phyloP scores from a whole-genome alignment of 2,888 invertebrate genomes.

The Hesperia comma region DNA sequence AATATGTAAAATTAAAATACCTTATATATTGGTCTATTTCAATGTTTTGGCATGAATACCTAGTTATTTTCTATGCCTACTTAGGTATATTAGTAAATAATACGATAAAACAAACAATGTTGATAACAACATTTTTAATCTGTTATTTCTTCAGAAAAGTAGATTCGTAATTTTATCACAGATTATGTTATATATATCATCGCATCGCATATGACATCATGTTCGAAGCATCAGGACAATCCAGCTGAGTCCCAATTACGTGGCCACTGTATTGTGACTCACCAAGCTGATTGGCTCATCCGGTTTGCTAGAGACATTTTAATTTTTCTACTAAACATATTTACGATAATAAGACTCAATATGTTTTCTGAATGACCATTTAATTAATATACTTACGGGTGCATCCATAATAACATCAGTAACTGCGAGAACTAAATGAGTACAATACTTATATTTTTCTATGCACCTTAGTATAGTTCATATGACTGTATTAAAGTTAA shows the following conservation, averaged over 20 bases:
- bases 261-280: slow-evolving; percentile 57
- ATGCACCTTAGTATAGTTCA: no score
- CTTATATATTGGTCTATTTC: no score
- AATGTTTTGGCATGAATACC: no score
- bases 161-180: not conserved
- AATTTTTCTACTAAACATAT: slow-evolving; percentile 63
- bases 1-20: no score
- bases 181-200: slow-evolving; percentile 24
- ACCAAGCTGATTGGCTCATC: slow-evolving; percentile 76
- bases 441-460: not conserved
- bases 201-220: slow-evolving; percentile 28
- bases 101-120: no score
- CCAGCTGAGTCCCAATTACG: slow-evolving; percentile 8
- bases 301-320: slow-evolving; percentile 70
- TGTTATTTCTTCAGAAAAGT: not conserved
- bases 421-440: not conserved
- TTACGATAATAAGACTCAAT: slow-evolving; percentile 20
- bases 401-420: not conserved
- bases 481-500: no score
- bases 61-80: no score
- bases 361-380: slow-evolving; percentile 14
- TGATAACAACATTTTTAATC: not conserved
- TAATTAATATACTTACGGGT: not conserved
- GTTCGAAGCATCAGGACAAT: not conserved
- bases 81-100: no score